Evolutionary conservation across 2,113 vertebrate genomes (phyloP).

Genomic region (Phalacrocorax carbo): DNA sequence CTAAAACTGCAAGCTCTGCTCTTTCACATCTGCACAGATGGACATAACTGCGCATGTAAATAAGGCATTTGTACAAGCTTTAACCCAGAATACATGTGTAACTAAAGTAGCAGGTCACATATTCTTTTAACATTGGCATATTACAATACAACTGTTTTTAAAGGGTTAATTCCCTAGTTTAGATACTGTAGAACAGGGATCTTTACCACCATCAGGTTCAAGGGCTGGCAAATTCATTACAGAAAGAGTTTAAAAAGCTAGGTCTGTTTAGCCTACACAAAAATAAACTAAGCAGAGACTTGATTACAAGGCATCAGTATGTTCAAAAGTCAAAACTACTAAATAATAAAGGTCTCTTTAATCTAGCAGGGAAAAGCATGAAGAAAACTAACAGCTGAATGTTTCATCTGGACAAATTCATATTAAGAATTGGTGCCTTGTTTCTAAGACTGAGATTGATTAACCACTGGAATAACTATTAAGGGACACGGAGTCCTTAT

Average conservation of each 20-base stretch:
- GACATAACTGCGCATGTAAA: not conserved
- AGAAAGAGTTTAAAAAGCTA: not conserved
- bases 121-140: not conserved
- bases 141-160: not conserved
- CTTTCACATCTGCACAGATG: not conserved
- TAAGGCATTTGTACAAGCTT: not conserved
- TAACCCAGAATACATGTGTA: not conserved
- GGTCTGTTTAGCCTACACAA: not conserved
- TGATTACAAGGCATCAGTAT: not conserved
- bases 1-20: not conserved
- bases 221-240: not conserved
- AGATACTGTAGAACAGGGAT: not conserved
- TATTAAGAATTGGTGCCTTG: not conserved
- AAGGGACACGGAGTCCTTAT: not conserved
- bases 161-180: not conserved
- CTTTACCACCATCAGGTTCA: not conserved
- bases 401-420: not conserved
- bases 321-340: slow-evolving; percentile 1
- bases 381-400: not conserved
- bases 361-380: not conserved
- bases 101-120: not conserved
- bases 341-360: not conserved
- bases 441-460: slow-evolving; percentile 14
- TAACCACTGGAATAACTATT: not conserved
- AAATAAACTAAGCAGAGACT: not conserved